Evolutionary conservation across 2,888 invertebrate species (phyloP).

Genomic region (Pardosa pseudoannulata): DNA sequence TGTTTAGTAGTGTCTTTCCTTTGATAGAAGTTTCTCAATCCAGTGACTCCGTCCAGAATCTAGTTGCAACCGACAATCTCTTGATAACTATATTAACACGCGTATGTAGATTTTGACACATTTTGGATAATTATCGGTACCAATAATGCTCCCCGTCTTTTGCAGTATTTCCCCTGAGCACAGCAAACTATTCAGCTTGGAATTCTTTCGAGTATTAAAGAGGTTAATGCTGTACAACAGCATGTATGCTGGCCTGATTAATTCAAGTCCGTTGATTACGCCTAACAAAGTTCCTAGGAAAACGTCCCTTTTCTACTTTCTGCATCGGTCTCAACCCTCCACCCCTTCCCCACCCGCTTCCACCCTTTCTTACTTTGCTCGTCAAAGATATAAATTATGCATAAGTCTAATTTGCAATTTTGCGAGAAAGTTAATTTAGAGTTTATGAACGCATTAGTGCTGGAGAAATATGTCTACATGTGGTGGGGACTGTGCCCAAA

Average conservation of each 20-base stretch:
- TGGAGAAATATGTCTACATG: conserved; percentile 49
- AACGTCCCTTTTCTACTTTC: conserved; percentile 40
- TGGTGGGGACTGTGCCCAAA: conserved; percentile 44
- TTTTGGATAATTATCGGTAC: conserved; percentile 58
- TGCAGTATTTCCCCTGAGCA: conserved; percentile 29
- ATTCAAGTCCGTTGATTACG: conserved; percentile 65
- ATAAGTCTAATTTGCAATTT: conserved; percentile 70
- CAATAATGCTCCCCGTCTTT: conserved; percentile 34
- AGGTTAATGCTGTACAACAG: conserved; percentile 49
- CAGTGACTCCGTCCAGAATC: conserved; percentile 21
- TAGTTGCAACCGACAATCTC: conserved; percentile 24
- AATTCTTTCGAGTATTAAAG: conserved; percentile 55
- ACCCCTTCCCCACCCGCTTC: neutral
- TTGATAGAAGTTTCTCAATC: neutral
- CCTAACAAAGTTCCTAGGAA: conserved; percentile 50
- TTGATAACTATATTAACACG: conserved; percentile 40
- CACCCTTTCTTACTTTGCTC: conserved; percentile 59
- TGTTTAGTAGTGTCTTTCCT: no score
- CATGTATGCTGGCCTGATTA: conserved; percentile 44
- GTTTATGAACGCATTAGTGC: conserved; percentile 62
- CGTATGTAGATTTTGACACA: conserved; percentile 46
- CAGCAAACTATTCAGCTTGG: conserved; percentile 48
- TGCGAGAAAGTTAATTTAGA: conserved; percentile 70
- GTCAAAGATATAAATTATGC: conserved; percentile 65
- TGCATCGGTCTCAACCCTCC: neutral